Percentiles rank a stretch among this genome's conserved stretches.
Evolutionary conservation across 2,113 vertebrate species (phyloP).

Genomic region (Capricornis sumatraensis): DNA sequence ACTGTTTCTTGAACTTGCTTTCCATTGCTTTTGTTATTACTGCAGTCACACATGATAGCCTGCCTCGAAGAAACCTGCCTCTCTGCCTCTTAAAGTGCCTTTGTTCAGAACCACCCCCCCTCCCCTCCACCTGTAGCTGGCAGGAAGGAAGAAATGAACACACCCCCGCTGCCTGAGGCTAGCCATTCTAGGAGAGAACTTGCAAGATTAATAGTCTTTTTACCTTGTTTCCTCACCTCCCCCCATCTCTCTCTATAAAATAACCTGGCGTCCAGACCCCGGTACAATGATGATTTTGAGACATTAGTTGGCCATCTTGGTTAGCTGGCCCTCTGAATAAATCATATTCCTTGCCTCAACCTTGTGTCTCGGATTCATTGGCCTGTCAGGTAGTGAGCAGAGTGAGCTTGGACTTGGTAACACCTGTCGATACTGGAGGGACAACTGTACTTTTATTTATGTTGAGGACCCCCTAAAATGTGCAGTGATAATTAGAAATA

Average conservation of each 20-base stretch:
- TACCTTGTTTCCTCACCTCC: background rate
- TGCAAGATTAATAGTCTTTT: background rate
- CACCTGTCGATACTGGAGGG: background rate
- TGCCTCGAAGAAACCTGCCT: background rate
- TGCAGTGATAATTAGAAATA: conserved; percentile 4
- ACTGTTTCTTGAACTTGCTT: background rate
- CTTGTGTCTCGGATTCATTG: background rate
- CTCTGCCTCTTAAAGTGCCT: background rate
- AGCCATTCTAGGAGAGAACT: background rate
- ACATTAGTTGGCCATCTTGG: background rate
- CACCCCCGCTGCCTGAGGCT: background rate
- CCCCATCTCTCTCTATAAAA: background rate
- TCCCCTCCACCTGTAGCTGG: background rate
- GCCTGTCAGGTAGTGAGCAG: background rate
- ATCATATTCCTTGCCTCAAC: background rate
- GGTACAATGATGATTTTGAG: background rate
- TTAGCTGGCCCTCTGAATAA: background rate
- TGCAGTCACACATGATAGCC: background rate
- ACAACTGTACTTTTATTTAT: background rate
- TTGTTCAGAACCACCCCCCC: background rate
- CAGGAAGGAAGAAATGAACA: background rate
- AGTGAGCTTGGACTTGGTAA: background rate
- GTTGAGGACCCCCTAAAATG: background rate
- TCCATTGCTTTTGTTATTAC: background rate
- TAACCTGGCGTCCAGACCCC: background rate